Evolutionary conservation across 2,797 vertebrate species (phyloP).

Genomic region (Taeniopygia guttata): DNA sequence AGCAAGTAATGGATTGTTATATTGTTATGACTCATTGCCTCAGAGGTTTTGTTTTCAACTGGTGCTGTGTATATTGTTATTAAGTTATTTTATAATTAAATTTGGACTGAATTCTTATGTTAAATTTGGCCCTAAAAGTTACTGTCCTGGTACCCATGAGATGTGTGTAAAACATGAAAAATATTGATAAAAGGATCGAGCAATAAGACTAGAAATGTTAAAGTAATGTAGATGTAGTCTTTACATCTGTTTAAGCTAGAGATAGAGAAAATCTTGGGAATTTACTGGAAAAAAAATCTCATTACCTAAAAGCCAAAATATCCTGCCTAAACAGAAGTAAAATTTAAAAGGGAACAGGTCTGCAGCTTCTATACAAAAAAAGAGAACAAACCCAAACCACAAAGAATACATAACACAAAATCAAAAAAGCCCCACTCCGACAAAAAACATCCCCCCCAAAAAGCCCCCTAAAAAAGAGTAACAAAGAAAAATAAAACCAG

Average conservation of each 20-base stretch:
- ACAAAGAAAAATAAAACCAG: neutral
- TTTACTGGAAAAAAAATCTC: neutral
- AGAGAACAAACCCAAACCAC: fast-evolving
- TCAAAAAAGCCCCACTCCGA: fast-evolving
- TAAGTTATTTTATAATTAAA: constrained; percentile 16
- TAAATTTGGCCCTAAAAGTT: neutral
- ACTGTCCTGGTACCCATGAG: neutral
- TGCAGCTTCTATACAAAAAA: neutral
- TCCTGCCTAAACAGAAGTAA: neutral
- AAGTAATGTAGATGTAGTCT: neutral
- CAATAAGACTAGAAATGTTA: neutral
- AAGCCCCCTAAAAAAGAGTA: fast-evolving
- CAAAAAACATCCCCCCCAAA: fast-evolving
- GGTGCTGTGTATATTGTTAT: neutral
- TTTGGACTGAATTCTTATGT: neutral
- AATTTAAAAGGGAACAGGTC: neutral
- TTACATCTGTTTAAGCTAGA: neutral
- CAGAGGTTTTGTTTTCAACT: neutral
- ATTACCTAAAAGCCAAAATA: neutral
- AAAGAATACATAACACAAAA: neutral
- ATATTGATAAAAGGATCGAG: neutral
- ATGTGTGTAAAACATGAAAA: neutral
- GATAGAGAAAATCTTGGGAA: neutral
- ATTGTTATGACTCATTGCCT: constrained; percentile 24
- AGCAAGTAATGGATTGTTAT: neutral